Evolutionary conservation across 1,140 invertebrate species (phyloP), one percentile per base, ranked within the genome.

Genomic region (Charaxes varanes): DNA sequence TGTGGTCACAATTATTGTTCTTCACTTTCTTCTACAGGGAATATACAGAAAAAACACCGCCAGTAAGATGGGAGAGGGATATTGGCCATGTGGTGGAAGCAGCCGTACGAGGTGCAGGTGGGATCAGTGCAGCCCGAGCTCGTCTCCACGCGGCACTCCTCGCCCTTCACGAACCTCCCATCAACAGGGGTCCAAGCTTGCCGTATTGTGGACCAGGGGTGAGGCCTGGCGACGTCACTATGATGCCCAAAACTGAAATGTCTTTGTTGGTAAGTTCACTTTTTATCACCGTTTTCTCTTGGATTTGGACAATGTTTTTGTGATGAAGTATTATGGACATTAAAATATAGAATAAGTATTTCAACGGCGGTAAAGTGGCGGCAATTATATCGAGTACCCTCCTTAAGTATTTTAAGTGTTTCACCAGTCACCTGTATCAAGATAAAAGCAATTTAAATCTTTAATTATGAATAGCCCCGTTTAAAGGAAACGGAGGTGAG

Each of bases 201-300:
- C 77, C 73, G 0, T 81, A 78, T 56, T 72, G 71, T 36, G 77
- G 77, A 1, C 77, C 77, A 11, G 78, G 78, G 1, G 74, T 82
- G 2, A 31, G 74, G 2, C 77, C 77, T 3, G 78, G 78, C n/a
- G 78, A 82, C 27, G 74, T 82, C 53, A 79, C 78, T 18, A 82
- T 79, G 78, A 73, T 76, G 62, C 65, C 78, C 2, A 82, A 82
- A 44, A 66, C 70, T 1, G 68, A 74, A 19, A 78, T 76, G 67
- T 82, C 78, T 4, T 46, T 79, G 11, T 27, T 79, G 69, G 78
- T 79, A 33, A 74, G 77, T 63, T 2, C 1, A 14, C 10, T 35
- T 6, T 16, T n/a, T n/a, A n/a, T n/a, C n/a, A n/a, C n/a, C n/a
- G n/a, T n/a, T n/a, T n/a, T n/a, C n/a, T n/a, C n/a, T n/a, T n/a